Percentiles rank a stretch among this genome's conserved stretches.
Conservation (phyloP, 2,888 invertebrate species). For the Caradrina kadenii region DNA sequence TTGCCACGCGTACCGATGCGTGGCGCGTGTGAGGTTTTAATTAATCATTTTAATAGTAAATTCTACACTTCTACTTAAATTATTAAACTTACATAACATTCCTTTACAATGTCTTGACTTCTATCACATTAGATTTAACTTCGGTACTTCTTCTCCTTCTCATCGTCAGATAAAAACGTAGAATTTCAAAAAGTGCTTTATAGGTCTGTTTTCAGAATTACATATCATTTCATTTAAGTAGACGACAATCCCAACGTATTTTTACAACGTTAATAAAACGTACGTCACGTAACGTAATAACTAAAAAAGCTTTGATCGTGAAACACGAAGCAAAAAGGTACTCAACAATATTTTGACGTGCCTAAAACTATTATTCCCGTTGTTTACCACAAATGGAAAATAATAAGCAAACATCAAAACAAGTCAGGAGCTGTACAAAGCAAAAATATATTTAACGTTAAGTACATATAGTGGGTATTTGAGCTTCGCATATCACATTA, state of each 20-base stretch:
- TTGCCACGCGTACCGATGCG: too few relatives aligned
- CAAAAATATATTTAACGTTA: slow-evolving; percentile 62
- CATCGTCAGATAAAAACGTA: background rate
- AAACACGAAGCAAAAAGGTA: slow-evolving; percentile 5
- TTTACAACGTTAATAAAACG: slow-evolving; percentile 4
- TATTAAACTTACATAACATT: too few relatives aligned
- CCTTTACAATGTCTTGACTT: too few relatives aligned
- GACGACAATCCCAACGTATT: background rate
- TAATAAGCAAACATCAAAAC: slow-evolving; percentile 59
- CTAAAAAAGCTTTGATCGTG: slow-evolving; percentile 19
- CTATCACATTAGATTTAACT: background rate
- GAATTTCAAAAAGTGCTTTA: background rate
- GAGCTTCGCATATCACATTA: slow-evolving; percentile 73
- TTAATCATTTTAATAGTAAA: too few relatives aligned
- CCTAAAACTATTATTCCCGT: slow-evolving; percentile 32
- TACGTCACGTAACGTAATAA: slow-evolving; percentile 4
- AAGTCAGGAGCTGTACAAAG: slow-evolving; percentile 50
- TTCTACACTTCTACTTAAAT: too few relatives aligned
- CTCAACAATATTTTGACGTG: slow-evolving; percentile 21
- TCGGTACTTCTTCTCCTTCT: background rate
- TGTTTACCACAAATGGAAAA: slow-evolving; percentile 47
- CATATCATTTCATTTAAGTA: background rate
- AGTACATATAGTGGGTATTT: slow-evolving; percentile 50
- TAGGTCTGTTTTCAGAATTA: background rate
- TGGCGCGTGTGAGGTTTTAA: too few relatives aligned